phyloP scores from a whole-genome alignment of 2,113 vertebrate species.

The Lampris incognitus region DNA sequence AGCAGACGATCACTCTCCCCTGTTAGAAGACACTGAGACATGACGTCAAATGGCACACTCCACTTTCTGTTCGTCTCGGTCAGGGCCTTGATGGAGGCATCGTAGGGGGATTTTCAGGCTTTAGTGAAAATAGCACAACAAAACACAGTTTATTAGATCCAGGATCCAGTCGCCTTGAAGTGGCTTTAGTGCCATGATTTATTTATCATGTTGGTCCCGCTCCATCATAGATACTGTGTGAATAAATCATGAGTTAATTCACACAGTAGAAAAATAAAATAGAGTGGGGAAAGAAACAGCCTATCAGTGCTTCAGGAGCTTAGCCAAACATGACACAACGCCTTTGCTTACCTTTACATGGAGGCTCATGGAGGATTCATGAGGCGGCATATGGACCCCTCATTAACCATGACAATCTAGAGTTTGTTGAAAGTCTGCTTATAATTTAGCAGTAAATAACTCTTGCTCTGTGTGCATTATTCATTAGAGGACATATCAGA shows the following conservation, averaged over 20 bases:
- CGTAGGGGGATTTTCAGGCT: neutral
- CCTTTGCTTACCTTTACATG: slow-evolving; percentile 35
- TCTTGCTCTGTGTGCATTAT: neutral
- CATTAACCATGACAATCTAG: slow-evolving; percentile 18
- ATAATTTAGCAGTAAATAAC: slow-evolving; percentile 21
- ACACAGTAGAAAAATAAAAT: slow-evolving; percentile 58
- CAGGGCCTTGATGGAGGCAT: slow-evolving; percentile 20
- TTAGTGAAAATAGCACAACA: slow-evolving; percentile 3
- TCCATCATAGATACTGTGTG: slow-evolving; percentile 56
- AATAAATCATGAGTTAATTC: slow-evolving; percentile 74
- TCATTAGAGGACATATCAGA: slow-evolving; percentile 31
- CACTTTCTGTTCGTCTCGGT: slow-evolving; percentile 39
- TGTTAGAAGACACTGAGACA: slow-evolving; percentile 26
- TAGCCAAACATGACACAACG: slow-evolving; percentile 41
- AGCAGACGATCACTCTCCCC: slow-evolving; percentile 46
- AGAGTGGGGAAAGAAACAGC: slow-evolving; percentile 37
- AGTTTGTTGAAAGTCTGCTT: slow-evolving; percentile 17
- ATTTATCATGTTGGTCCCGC: slow-evolving; percentile 52
- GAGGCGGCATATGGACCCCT: slow-evolving; percentile 19
- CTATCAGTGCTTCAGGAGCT: slow-evolving; percentile 23
- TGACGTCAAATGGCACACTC: slow-evolving; percentile 7
- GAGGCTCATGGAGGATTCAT: slow-evolving; percentile 56
- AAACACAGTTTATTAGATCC: slow-evolving; percentile 6
- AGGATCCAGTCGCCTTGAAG: slow-evolving; percentile 28
- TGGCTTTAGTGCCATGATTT: slow-evolving; percentile 48